A percentile compares a stretch with the other conserved stretches of the same genome.
Evolutionary conservation across 1,140 invertebrate genomes (phyloP).

Genomic region (Papilio glaucus): DNA sequence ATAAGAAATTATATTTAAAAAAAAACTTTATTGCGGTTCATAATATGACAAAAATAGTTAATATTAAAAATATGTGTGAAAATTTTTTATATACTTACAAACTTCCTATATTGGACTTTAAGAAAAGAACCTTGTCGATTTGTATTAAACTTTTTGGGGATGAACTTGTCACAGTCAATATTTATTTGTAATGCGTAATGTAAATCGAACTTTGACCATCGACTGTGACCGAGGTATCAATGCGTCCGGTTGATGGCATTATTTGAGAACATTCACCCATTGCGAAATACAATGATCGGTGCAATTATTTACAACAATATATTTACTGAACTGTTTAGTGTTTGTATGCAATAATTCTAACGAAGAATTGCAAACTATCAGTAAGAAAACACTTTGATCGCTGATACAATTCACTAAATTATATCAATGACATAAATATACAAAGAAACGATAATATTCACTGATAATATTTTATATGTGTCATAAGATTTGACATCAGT

Average conservation of each 20-base stretch:
- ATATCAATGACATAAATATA: conserved; percentile 9
- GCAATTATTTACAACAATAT: background rate
- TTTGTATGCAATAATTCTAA: too few relatives aligned
- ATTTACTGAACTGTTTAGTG: background rate
- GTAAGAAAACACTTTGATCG: background rate
- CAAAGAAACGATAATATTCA: conserved; percentile 2
- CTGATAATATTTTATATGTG: conserved; percentile 12
- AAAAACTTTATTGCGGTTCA: too few relatives aligned
- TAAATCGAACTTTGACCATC: background rate
- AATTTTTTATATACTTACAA: too few relatives aligned
- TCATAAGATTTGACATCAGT: conserved; percentile 5
- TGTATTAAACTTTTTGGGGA: too few relatives aligned
- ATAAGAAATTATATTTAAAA: too few relatives aligned
- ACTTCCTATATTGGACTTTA: too few relatives aligned
- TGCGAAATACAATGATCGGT: background rate
- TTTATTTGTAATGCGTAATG: too few relatives aligned
- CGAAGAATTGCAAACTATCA: background rate
- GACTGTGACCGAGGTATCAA: background rate
- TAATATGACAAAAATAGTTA: too few relatives aligned
- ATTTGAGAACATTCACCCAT: background rate
- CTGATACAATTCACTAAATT: background rate
- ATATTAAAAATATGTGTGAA: too few relatives aligned
- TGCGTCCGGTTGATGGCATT: background rate
- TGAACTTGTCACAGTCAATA: too few relatives aligned
- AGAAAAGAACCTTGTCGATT: too few relatives aligned